Percentiles rank a stretch among this genome's conserved stretches.
Conservation (phyloP, 1,140 invertebrate species). For the Radopholus similis region DNA sequence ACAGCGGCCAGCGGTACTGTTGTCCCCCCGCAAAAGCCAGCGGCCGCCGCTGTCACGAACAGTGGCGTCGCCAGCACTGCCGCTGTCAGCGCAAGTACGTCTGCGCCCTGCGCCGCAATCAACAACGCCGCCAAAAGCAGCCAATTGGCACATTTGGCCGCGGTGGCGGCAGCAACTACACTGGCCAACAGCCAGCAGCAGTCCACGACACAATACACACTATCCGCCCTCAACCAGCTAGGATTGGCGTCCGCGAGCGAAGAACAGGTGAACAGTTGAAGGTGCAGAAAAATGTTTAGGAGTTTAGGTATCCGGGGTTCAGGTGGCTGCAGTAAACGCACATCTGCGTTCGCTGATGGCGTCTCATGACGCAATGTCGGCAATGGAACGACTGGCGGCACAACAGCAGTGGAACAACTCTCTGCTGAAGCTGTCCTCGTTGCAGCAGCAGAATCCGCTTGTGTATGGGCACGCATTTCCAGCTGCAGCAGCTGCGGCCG, state of each 20-base stretch:
- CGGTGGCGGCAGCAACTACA: conserved; percentile 19
- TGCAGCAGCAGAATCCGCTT: conserved; percentile 18
- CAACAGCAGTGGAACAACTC: conserved; percentile 18
- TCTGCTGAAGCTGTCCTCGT: conserved; percentile 7
- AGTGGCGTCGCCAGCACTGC: conserved; percentile 1
- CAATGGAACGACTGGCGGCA: conserved; percentile 13
- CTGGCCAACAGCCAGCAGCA: conserved; percentile 5
- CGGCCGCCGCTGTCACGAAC: conserved; percentile 14
- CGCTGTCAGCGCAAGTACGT: background rate
- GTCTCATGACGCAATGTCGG: conserved; percentile 15
- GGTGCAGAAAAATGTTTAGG: background rate
- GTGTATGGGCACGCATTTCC: conserved; percentile 26
- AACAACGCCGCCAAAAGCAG: conserved; percentile 3
- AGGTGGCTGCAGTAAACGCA: conserved; percentile 16
- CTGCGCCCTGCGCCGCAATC: background rate
- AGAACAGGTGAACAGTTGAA: conserved; percentile 9
- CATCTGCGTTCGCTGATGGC: conserved; percentile 19
- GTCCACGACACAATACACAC: background rate
- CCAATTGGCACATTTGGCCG: conserved; percentile 9
- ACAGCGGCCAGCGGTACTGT: background rate
- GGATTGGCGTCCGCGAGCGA: conserved; percentile 8
- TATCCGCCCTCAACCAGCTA: conserved; percentile 19
- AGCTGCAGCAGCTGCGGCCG: conserved; percentile 25
- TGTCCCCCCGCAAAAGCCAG: conserved; percentile 2
- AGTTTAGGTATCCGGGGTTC: background rate